Percentiles rank a stretch among this genome's conserved stretches.
phyloP scores from a whole-genome alignment of 1,140 invertebrate species.

The Spodoptera frugiperda region DNA sequence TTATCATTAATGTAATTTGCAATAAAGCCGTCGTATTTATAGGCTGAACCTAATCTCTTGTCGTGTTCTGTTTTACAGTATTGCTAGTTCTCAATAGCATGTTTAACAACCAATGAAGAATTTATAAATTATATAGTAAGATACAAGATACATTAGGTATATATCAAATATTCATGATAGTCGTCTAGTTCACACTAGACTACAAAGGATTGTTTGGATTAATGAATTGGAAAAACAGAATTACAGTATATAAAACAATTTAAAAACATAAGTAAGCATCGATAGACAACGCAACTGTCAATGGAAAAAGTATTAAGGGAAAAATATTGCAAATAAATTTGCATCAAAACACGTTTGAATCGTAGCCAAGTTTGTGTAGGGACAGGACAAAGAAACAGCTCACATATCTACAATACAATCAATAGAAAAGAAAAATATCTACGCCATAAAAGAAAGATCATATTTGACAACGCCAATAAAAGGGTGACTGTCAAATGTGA shows the following conservation, averaged over 20 bases:
- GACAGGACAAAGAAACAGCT: background rate
- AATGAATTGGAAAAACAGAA: no score
- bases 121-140: no score
- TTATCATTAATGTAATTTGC: background rate
- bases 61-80: background rate
- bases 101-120: background rate
- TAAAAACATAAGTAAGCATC: background rate
- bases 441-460: slow-evolving; percentile 45
- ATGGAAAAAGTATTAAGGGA: background rate
- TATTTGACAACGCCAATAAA: slow-evolving; percentile 73
- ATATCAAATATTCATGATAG: no score
- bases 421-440: slow-evolving; percentile 7
- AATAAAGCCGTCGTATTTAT: no score
- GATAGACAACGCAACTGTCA: background rate
- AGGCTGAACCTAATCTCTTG: background rate
- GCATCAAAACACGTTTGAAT: slow-evolving; percentile 16
- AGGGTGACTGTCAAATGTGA: slow-evolving; percentile 60
- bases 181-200: no score
- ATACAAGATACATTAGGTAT: no score
- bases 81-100: background rate
- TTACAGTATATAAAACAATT: background rate
- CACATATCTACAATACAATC: background rate
- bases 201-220: no score
- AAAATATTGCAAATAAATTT: slow-evolving; percentile 33
- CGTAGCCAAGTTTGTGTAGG: slow-evolving; percentile 10